These are phyloP conservation scores for Spermophilus dauricus DNA, from an alignment of 2,113 vertebrate species.

Conservation along the genomic window DNA sequence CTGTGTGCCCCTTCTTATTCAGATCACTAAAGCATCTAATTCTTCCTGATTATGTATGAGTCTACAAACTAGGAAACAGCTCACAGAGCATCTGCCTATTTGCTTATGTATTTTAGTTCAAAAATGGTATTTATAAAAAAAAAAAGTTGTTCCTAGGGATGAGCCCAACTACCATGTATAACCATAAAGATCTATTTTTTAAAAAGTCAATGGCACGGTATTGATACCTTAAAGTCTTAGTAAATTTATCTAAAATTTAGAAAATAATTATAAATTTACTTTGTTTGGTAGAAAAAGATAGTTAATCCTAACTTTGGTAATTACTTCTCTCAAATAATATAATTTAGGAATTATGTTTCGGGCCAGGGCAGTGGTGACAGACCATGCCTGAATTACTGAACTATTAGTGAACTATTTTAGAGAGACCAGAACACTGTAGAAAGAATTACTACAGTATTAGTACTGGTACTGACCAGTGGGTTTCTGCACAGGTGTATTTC, in stretches of 20 bases:
- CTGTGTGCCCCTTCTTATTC: background rate
- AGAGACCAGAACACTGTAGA: background rate
- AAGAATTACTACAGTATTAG: background rate
- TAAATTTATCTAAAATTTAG: background rate
- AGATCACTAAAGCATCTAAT: background rate
- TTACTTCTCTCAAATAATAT: background rate
- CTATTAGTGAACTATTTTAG: background rate
- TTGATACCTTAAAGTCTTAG: background rate
- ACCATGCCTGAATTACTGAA: background rate
- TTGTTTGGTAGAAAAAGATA: background rate
- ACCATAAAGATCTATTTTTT: no score
- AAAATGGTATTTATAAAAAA: background rate
- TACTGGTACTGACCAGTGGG: accelerated
- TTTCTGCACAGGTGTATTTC: background rate
- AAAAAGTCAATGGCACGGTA: background rate
- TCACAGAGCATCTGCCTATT: background rate
- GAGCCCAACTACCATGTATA: no score
- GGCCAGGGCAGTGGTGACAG: background rate
- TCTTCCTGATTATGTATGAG: background rate
- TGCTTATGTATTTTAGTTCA: background rate
- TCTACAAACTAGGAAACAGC: background rate
- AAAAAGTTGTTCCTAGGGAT: background rate
- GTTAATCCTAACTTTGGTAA: background rate
- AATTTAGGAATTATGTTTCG: background rate
- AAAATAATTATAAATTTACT: background rate